Base-by-base conservation (phyloP, 2,113 vertebrate genomes). In the Kryptolebias marmoratus region DNA sequence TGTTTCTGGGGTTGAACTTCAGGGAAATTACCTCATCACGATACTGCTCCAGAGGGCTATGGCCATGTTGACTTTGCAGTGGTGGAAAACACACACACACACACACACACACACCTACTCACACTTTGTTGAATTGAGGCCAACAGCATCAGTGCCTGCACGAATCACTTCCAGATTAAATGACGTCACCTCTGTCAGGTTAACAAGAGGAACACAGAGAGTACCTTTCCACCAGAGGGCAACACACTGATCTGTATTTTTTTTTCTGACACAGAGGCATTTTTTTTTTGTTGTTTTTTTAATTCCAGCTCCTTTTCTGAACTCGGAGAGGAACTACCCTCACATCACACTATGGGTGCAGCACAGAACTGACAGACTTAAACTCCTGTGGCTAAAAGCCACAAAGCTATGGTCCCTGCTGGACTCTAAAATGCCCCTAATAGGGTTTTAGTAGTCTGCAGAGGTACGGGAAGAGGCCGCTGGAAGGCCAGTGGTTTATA, bases 21-120 rank as follows among this genome's bases (percentile, higher is more conserved):
- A 79, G 93, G 94, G 95, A 94, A 95, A 96, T 96, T 88, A 96
- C 95, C 95, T 97, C 95, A 97, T 95, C 64, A 88, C 42, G 70
- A 83, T 90, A 80, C 89, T 11, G 82, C 87, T 95, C 91, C 94
- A 93, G 90, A 91, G 88, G 73, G 58, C 88, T 87, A 82, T 91
- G 80, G 83, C 91, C 94, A 93, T 96, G 94, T 96, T 95, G 94
- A 96, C 93, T 95, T 95, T 94, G 73, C 56, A 57, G 61, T 10
- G 15, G 55, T 57, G 32, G 31, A 69, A 59, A 31, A 48, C 45
- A 31, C 56, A 61, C 64, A 57, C 28, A 63, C 68, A 66, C 71
- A 71, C 72, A 69, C 73, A 66, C 65, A 45, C 71, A 42, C 66
- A 71, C 64, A 42, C 69, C 54, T 63, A 52, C 60, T 45, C 39